Evolutionary conservation across 1,140 invertebrate genomes (phyloP).

Genomic region (Chlorops oryzae): DNA sequence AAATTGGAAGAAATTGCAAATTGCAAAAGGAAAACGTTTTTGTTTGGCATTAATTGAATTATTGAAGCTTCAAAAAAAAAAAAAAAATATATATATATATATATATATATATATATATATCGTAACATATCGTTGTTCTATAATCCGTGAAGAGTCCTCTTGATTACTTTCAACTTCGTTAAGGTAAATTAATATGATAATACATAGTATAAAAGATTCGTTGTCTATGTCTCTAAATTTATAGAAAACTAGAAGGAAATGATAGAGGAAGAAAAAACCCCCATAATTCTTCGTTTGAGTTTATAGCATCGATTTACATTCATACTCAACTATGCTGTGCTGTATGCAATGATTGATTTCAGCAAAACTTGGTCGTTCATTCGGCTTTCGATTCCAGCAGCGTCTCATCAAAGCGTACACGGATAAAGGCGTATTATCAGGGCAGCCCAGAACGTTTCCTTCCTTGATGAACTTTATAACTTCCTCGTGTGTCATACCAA

Average conservation of each 20-base stretch:
- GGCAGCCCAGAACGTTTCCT: slow-evolving; percentile 77
- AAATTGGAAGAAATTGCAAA: too few relatives aligned
- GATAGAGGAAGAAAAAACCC: neutral
- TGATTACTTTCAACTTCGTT: too few relatives aligned
- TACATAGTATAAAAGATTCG: too few relatives aligned
- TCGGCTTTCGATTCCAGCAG: slow-evolving; percentile 85
- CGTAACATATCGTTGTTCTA: too few relatives aligned
- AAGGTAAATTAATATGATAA: too few relatives aligned
- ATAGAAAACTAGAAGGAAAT: neutral
- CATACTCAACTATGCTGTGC: slow-evolving; percentile 41
- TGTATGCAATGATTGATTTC: slow-evolving; percentile 46
- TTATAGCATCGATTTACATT: slow-evolving; percentile 42
- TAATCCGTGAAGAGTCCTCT: too few relatives aligned
- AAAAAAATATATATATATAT: too few relatives aligned
- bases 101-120: too few relatives aligned
- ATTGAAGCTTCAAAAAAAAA: too few relatives aligned
- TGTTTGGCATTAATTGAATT: too few relatives aligned
- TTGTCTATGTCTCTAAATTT: too few relatives aligned
- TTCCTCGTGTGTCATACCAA: slow-evolving; percentile 91
- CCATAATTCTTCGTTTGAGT: neutral
- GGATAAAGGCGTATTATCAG: slow-evolving; percentile 82
- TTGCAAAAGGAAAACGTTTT: too few relatives aligned
- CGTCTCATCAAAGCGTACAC: slow-evolving; percentile 90
- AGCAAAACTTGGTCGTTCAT: slow-evolving; percentile 73
- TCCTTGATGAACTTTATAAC: slow-evolving; percentile 90